These are phyloP conservation scores for Micrastur ruficollis DNA, from an alignment of 2,797 vertebrate genomes.

Conservation along the genomic window DNA sequence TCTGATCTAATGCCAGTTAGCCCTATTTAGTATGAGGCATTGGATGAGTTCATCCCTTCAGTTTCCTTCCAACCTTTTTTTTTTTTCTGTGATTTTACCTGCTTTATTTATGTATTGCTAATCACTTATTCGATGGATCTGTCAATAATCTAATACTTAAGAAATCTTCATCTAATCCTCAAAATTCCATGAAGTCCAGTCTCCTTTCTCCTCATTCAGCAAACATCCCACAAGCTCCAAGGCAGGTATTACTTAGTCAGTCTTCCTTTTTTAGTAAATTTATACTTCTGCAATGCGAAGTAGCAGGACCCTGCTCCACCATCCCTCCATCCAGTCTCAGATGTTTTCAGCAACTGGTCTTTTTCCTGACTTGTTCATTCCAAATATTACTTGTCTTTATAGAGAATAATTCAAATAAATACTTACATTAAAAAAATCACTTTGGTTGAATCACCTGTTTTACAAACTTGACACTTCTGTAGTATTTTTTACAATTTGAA, in stretches of 20 bases:
- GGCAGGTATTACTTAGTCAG: background rate
- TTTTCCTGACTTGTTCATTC: background rate
- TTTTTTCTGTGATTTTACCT: background rate
- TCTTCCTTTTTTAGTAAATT: background rate
- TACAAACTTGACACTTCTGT: background rate
- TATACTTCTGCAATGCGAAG: background rate
- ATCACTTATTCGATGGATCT: background rate
- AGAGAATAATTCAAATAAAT: background rate
- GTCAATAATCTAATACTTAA: background rate
- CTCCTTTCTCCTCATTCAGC: background rate
- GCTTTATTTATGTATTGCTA: background rate
- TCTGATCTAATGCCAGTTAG: background rate
- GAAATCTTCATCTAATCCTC: background rate
- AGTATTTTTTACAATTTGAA: background rate
- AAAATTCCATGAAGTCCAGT: background rate
- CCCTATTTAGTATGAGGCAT: background rate
- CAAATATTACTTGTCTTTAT: background rate
- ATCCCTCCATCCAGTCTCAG: background rate
- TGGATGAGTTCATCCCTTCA: background rate
- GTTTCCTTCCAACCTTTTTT: background rate
- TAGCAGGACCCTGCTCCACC: background rate
- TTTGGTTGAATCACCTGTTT: background rate
- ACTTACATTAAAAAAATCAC: background rate
- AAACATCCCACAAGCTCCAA: background rate
- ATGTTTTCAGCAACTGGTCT: background rate